Base-by-base conservation (phyloP, 53 echinoderm and acorn worm species). In the Paracentrotus lividus region DNA sequence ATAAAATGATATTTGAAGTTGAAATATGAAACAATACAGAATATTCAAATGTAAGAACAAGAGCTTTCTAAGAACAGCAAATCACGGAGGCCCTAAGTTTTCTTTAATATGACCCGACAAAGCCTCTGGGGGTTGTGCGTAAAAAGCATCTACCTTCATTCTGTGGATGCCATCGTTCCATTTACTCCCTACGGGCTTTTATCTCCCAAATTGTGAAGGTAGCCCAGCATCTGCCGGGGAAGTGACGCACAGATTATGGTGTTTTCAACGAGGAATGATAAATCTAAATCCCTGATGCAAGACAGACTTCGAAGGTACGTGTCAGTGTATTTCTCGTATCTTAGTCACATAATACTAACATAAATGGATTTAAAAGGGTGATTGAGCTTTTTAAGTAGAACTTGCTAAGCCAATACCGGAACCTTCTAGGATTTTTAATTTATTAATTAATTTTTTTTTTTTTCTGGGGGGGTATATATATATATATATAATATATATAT, bases 181-280 rank as follows among this genome's bases (percentile, higher is more conserved):
- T 56, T 34, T 56, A 86, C 26, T 34, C 56, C 86, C 86, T 36
- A 86, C 8, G 86, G 86, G 86, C 53, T 34, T 34, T 47, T 54
- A 56, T 56, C 54, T 55, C 34, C 23, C 34, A 21, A 18, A 53
- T 32, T 32, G 40, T 34, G n/a, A 85, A 47, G 85, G 13, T 56
- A 86, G 56, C 55, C 53, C 44, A 86, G 86, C 86, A 86, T 53
- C 86, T 86, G 86, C 53, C 56, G 55, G 57, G 56, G 86, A 86
- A 86, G 56, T 56, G 86, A 86, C 86, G 86, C 86, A 53, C 34
- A 53, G 56, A 56, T 86, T 34, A 86, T 86, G 86, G 86, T 54
- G 86, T 86, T 86, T 54, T 86, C 86, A 54, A 53, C 36, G 56
- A 21, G 38, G 86, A 86, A 55, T 86, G 86, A 86, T 54, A 86